phyloP scores from a whole-genome alignment of 2,888 invertebrate species.

The Coleophora flavipennella region DNA sequence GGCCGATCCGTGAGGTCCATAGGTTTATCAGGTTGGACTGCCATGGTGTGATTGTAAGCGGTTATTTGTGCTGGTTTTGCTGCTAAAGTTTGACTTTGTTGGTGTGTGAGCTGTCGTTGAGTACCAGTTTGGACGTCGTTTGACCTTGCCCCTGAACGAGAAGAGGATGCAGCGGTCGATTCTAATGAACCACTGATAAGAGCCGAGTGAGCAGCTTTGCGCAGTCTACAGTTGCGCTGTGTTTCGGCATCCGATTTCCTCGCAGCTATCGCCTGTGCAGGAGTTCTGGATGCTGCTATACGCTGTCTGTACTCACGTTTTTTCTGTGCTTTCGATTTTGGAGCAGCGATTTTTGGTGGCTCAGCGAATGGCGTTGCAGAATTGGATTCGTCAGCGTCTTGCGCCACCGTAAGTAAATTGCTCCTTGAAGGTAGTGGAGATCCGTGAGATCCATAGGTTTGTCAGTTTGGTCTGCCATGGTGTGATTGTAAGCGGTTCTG shows the following conservation, averaged over 20 bases:
- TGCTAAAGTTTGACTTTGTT: slow-evolving; percentile 11
- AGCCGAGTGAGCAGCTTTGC: slow-evolving; percentile 21
- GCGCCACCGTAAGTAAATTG: background rate
- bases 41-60: background rate
- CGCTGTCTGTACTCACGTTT: no score
- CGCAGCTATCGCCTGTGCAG: slow-evolving; percentile 6
- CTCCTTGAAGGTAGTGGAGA: background rate
- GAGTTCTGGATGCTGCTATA: no score
- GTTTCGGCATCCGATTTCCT: no score
- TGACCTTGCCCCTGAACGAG: slow-evolving; percentile 12
- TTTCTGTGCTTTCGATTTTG: no score
- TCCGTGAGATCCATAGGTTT: background rate
- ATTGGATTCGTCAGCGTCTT: background rate
- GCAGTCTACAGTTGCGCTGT: slow-evolving; percentile 22
- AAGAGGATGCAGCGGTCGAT: no score
- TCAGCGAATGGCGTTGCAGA: background rate
- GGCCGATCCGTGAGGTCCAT: background rate
- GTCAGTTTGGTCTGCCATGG: background rate
- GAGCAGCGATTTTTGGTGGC: no score
- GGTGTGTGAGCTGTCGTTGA: slow-evolving; percentile 2
- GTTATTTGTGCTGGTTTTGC: no score
- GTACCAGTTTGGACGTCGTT: slow-evolving; percentile 3
- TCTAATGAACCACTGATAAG: no score
- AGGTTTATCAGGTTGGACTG: background rate
- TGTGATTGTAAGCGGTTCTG: no score